phyloP scores from a whole-genome alignment of 2,888 invertebrate genomes.

The Hydrotaea cyrtoneurina region DNA sequence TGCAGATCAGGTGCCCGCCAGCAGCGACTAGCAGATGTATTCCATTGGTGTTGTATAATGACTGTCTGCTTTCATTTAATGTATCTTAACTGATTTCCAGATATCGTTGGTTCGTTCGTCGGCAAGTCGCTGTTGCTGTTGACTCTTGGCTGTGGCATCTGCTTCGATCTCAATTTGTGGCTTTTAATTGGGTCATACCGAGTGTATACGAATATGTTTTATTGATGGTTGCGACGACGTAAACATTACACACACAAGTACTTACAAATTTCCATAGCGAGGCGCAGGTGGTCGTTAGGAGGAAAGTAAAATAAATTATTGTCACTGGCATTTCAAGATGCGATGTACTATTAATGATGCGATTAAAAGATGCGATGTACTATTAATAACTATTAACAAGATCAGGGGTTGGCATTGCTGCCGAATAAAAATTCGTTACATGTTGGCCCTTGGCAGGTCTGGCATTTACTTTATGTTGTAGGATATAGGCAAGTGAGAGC shows the following conservation, averaged over 20 bases:
- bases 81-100: constrained; percentile 19
- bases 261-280: not conserved
- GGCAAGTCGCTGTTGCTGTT: not conserved
- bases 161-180: constrained; percentile 24
- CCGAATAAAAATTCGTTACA: no score
- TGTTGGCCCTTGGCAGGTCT: no score
- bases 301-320: no score
- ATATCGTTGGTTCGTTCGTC: not conserved
- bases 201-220: not conserved
- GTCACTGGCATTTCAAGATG: no score
- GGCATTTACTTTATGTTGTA: no score
- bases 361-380: no score
- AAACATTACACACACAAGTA: not conserved
- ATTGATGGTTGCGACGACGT: no score
- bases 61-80: not conserved
- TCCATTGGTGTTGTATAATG: not conserved
- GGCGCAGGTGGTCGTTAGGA: not conserved
- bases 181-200: constrained; percentile 27
- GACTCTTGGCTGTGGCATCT: constrained; percentile 15
- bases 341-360: no score
- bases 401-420: no score
- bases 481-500: no score
- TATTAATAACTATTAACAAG: no score
- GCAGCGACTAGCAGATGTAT: constrained; percentile 17
- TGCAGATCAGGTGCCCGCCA: not conserved